phyloP scores from a whole-genome alignment of 2,888 invertebrate species.

The Andrena minutula region DNA sequence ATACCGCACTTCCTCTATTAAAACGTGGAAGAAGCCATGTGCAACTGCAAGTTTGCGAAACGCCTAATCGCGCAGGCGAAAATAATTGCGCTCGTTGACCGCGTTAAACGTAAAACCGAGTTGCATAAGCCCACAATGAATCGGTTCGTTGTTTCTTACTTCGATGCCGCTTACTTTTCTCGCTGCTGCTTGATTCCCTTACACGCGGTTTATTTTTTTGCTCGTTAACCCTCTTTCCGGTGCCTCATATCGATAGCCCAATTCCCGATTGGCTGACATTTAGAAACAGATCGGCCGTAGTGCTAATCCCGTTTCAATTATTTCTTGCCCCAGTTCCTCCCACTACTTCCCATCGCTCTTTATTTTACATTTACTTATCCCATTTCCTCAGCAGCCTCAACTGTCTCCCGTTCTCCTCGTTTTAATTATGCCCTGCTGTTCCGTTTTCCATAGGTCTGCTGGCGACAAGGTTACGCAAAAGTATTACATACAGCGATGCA shows the following conservation, averaged over 20 bases:
- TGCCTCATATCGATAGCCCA: too few relatives aligned
- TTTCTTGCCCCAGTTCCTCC: neutral
- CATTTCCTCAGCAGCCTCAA: neutral
- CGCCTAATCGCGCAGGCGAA: too few relatives aligned
- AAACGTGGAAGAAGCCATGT: too few relatives aligned
- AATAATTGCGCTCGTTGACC: too few relatives aligned
- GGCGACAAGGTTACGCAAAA: neutral
- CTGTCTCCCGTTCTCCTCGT: neutral
- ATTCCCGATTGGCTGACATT: too few relatives aligned
- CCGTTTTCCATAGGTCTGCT: neutral
- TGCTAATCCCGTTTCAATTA: neutral
- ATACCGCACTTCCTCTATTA: too few relatives aligned
- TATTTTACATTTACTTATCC: neutral
- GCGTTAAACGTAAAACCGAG: neutral
- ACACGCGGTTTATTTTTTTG: too few relatives aligned
- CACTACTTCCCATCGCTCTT: neutral
- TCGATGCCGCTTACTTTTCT: too few relatives aligned
- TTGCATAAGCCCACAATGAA: too few relatives aligned
- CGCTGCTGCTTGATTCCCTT: too few relatives aligned
- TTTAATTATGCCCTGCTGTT: neutral
- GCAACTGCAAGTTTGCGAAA: too few relatives aligned
- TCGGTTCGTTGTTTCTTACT: neutral
- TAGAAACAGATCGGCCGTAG: neutral
- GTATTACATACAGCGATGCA: slow-evolving; percentile 2
- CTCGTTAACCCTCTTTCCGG: too few relatives aligned